Percentiles rank a stretch among this genome's conserved stretches.
These are phyloP conservation scores for Salarias fasciatus DNA, from an alignment of 2,797 vertebrate genomes.

Conservation along the genomic window DNA sequence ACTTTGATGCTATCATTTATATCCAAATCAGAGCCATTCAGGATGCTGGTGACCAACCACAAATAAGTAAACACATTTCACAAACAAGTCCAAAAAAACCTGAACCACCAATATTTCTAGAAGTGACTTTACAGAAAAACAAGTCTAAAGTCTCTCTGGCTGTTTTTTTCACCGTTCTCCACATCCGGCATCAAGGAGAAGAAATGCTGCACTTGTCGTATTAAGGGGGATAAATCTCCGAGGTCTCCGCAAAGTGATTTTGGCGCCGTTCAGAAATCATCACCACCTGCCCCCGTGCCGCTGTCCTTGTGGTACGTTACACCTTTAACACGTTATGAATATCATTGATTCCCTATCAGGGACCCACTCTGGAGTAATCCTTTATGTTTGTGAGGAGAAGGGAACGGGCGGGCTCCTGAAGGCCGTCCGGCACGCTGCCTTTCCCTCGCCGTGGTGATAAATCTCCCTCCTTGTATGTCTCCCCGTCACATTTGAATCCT, in stretches of 20 bases:
- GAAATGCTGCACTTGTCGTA: neutral
- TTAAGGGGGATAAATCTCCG: neutral
- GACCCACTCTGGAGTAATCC: slow-evolving; percentile 4
- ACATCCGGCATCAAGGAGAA: neutral
- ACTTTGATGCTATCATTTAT: too few relatives aligned
- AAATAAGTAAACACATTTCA: too few relatives aligned
- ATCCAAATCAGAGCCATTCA: too few relatives aligned
- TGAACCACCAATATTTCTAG: too few relatives aligned
- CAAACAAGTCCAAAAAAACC: too few relatives aligned
- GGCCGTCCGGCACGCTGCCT: slow-evolving; percentile 32
- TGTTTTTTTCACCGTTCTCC: too few relatives aligned
- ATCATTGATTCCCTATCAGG: slow-evolving; percentile 32
- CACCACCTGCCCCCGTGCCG: neutral
- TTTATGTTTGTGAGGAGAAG: slow-evolving; percentile 38
- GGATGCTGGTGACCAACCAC: too few relatives aligned
- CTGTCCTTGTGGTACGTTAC: slow-evolving; percentile 26
- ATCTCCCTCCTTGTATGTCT: slow-evolving; percentile 35
- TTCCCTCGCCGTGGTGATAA: slow-evolving; percentile 33
- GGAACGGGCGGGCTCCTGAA: slow-evolving; percentile 40
- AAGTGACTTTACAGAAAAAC: too few relatives aligned
- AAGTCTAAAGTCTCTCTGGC: too few relatives aligned
- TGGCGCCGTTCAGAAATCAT: neutral
- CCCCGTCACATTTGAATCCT: slow-evolving; percentile 51
- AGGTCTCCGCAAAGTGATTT: too few relatives aligned
- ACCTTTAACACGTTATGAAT: slow-evolving; percentile 19